Evolutionary conservation across 2,888 invertebrate species (phyloP).

Genomic region (Eristalis tenax): DNA sequence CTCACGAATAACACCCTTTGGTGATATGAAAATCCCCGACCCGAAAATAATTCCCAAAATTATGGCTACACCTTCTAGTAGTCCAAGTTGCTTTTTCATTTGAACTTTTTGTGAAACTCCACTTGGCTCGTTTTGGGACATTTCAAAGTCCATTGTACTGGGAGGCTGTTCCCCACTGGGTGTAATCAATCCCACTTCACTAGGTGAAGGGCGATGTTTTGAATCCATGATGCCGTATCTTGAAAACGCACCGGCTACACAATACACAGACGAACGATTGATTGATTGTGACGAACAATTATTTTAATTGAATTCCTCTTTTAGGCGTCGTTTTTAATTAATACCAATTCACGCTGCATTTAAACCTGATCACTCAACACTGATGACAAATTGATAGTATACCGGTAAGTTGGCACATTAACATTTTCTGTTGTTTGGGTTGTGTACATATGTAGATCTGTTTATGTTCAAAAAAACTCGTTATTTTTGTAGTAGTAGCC

Average conservation of each 20-base stretch:
- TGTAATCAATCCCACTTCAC: constrained; percentile 80
- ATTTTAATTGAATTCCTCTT: neutral
- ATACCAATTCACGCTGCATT: constrained; percentile 18
- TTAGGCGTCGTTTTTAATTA: constrained; percentile 15
- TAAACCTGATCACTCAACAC: neutral
- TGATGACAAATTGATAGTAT: neutral
- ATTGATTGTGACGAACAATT: neutral
- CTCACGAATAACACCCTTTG: constrained; percentile 94
- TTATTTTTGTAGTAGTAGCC: neutral
- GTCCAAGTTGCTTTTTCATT: constrained; percentile 94
- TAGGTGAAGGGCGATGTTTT: constrained; percentile 77
- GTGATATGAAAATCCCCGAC: constrained; percentile 97
- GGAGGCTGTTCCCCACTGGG: constrained; percentile 76
- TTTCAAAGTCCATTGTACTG: constrained; percentile 42
- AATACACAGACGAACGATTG: constrained; percentile 4
- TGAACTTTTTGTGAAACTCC: constrained; percentile 83
- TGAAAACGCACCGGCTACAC: constrained; percentile 8
- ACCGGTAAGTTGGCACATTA: neutral
- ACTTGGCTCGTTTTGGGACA: constrained; percentile 3
- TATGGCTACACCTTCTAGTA: constrained; percentile 95
- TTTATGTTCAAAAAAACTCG: neutral
- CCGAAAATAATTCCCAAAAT: constrained; percentile 97
- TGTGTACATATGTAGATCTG: neutral
- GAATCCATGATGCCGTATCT: constrained; percentile 73
- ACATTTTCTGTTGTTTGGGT: neutral